phyloP scores from a whole-genome alignment of 2,797 vertebrate genomes.

The Florisuga fusca region DNA sequence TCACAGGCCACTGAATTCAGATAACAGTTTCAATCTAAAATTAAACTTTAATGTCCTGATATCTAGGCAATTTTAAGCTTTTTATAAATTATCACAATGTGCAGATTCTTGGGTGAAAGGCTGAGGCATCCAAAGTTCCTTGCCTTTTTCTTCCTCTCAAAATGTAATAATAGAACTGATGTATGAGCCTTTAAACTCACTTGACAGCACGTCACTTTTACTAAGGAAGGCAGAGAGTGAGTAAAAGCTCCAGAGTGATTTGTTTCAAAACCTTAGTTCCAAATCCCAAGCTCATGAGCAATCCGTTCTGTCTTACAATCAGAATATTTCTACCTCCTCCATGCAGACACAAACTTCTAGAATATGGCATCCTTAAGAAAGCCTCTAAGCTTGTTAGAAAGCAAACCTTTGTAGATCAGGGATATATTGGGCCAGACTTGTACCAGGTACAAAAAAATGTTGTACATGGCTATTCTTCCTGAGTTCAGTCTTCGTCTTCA shows the following conservation, averaged over 20 bases:
- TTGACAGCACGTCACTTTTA: constrained; percentile 69
- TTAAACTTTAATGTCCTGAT: constrained; percentile 52
- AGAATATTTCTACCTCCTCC: background rate
- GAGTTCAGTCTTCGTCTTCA: background rate
- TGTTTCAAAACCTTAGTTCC: constrained; percentile 49
- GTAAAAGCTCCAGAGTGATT: constrained; percentile 53
- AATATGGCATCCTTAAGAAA: background rate
- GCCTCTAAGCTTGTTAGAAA: background rate
- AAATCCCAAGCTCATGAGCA: background rate
- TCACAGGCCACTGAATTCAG: constrained; percentile 57
- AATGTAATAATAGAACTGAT: constrained; percentile 45
- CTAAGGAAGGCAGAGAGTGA: constrained; percentile 52
- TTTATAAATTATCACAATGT: constrained; percentile 58
- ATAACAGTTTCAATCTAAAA: constrained; percentile 36
- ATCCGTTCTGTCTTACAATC: constrained; percentile 13
- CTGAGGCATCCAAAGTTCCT: constrained; percentile 16
- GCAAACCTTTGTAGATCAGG: background rate
- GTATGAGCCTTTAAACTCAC: constrained; percentile 56
- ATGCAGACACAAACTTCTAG: background rate
- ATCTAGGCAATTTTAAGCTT: constrained; percentile 38
- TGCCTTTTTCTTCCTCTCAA: constrained; percentile 34
- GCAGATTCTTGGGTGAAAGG: constrained; percentile 40
- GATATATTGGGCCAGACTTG: background rate
- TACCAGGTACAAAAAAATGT: background rate
- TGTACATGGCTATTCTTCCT: background rate